phyloP scores from a whole-genome alignment of 2,797 vertebrate genomes.

The Pipistrellus nathusii region DNA sequence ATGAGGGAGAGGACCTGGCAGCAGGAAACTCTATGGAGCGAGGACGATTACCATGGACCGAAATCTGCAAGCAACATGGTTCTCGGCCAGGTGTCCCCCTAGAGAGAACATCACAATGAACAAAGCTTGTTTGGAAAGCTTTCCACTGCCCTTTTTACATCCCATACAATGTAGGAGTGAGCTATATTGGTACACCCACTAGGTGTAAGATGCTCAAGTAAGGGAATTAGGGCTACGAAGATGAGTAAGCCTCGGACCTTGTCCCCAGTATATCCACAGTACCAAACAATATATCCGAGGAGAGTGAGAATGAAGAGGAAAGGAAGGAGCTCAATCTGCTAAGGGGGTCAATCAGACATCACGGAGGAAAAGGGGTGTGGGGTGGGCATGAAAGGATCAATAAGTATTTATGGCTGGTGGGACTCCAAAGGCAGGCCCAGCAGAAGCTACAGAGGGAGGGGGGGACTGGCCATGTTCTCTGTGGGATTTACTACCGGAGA shows the following conservation, averaged over 20 bases:
- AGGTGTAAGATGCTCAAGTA: not conserved
- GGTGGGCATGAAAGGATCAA: not conserved
- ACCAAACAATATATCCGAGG: not conserved
- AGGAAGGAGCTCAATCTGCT: not conserved
- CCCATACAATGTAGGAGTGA: not conserved
- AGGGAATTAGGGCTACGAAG: not conserved
- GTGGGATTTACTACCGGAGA: not conserved
- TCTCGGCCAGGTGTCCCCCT: not conserved
- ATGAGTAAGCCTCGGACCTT: not conserved
- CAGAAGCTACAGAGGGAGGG: not conserved
- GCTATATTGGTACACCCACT: not conserved
- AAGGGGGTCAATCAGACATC: not conserved
- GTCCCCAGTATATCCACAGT: not conserved
- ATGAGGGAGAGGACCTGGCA: not conserved
- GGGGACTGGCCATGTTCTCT: not conserved
- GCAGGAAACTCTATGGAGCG: not conserved
- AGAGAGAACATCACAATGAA: not conserved
- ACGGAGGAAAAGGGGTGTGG: not conserved
- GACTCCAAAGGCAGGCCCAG: not conserved
- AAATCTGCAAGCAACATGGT: not conserved
- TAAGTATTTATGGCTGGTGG: not conserved
- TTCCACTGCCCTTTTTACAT: not conserved
- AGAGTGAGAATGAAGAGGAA: not conserved
- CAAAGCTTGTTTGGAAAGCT: not conserved
- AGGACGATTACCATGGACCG: not conserved